Base-by-base conservation (phyloP, 2,888 invertebrate species). In the Leucophora obtusa region DNA sequence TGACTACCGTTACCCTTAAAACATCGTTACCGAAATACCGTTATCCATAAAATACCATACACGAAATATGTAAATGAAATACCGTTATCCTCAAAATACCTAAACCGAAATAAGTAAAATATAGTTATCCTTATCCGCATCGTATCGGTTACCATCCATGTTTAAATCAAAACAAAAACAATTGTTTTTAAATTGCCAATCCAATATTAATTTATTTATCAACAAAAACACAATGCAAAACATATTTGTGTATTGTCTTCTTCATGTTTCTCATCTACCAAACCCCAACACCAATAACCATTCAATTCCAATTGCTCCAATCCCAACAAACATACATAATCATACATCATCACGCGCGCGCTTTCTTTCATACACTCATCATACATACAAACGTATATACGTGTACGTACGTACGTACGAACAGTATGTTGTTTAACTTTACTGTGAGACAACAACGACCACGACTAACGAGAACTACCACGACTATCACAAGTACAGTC, bases 401-500 rank as follows among this genome's bases (percentile, higher is more conserved):
- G 28, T 28, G 28, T 28, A 28, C 28, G 28, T 53, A 17, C 24
- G 47, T 65, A 11, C 35, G 69, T 56, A 35, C 56, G 7, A 47
- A 69, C 47, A 7, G 35, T 11, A n/a, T 21, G 51, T 24, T 77
- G 38, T 70, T 69, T 65, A 60, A 53, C 58, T 68, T 70, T 66
- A 65, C 60, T 74, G 51, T 56, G 66, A 78, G 66, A 51, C 59
- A 81, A 18, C 88, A 88, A 72, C 80, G 75, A 76, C 71, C 70
- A 77, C 81, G 60, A 51, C 60, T 58, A 70, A 81, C 81, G 81
- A 81, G 51, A 73, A 77, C 81, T 81, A 81, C 77, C 73, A 81
- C 81, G 77, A 81, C 81, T 77, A 81, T 58, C 81, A 81, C 81
- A 81, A 81, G 81, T 81, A 81, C 81, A 81, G 81, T 81, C 73